phyloP scores from a whole-genome alignment of 2,113 vertebrate genomes.

The Saguinus midas region DNA sequence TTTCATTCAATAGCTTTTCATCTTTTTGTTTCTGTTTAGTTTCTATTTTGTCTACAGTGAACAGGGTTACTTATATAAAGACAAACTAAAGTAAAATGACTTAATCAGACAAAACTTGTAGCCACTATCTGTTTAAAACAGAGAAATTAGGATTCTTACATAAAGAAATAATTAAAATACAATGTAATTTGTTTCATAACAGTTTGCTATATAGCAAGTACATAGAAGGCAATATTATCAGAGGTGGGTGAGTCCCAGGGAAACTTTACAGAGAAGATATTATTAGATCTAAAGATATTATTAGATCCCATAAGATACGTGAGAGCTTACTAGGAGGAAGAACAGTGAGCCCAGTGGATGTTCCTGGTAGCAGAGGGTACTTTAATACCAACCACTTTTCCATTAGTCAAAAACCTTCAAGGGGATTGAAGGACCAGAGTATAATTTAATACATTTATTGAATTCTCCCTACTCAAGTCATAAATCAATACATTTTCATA shows the following conservation, averaged over 20 bases:
- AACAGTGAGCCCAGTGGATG: neutral
- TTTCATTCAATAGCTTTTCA: no score
- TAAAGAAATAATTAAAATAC: neutral
- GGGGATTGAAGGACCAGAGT: neutral
- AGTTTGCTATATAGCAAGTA: neutral
- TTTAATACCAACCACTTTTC: neutral
- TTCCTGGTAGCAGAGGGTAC: neutral
- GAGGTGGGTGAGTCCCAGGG: rapidly evolving
- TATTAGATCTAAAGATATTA: neutral
- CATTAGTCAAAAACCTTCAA: neutral
- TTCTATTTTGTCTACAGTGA: neutral
- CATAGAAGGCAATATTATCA: neutral
- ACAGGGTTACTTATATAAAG: neutral
- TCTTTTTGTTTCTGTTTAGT: neutral
- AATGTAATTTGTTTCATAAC: neutral
- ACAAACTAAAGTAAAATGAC: neutral
- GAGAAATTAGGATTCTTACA: neutral
- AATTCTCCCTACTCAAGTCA: neutral
- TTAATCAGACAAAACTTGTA: neutral
- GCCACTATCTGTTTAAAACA: neutral
- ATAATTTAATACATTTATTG: neutral
- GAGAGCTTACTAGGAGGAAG: neutral
- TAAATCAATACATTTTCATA: neutral
- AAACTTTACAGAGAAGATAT: neutral
- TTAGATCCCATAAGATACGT: neutral